Evolutionary conservation across 2,888 invertebrate species (phyloP).

Genomic region (Calliopum simillimum): DNA sequence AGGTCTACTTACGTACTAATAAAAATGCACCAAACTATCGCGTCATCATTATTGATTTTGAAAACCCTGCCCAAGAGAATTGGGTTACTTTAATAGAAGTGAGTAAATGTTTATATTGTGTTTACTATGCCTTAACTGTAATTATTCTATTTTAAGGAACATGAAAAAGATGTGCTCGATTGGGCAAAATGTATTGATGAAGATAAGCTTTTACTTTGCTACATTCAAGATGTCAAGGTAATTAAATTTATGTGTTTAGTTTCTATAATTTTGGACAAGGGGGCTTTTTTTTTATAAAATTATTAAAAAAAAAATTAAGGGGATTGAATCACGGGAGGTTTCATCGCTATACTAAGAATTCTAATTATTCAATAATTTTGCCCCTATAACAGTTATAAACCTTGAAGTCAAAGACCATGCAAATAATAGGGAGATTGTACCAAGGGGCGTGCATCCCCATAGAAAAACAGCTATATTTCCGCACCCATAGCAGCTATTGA

Average conservation of each 20-base stretch:
- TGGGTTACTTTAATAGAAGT: constrained; percentile 86
- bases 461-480: too few species aligned
- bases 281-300: too few species aligned
- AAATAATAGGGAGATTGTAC: too few species aligned
- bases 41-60: constrained; percentile 84
- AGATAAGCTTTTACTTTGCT: constrained; percentile 88
- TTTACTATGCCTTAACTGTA: not conserved
- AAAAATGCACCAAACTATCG: constrained; percentile 93
- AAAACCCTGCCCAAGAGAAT: constrained; percentile 77
- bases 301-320: too few species aligned
- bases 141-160: constrained; percentile 70
- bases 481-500: too few species aligned
- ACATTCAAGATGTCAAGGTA: constrained; percentile 95
- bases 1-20: constrained; percentile 91
- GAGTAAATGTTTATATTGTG: constrained; percentile 47
- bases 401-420: too few species aligned
- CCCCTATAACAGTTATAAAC: too few species aligned
- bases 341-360: too few species aligned
- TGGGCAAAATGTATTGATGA: constrained; percentile 87
- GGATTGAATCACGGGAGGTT: too few species aligned
- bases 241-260: constrained; percentile 36
- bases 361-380: too few species aligned
- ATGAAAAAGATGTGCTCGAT: constrained; percentile 88
- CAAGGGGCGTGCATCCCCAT: too few species aligned
- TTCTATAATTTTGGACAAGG: too few species aligned